Base-by-base conservation (phyloP, 2,113 vertebrate genomes). In the Miniopterus natalensis region DNA sequence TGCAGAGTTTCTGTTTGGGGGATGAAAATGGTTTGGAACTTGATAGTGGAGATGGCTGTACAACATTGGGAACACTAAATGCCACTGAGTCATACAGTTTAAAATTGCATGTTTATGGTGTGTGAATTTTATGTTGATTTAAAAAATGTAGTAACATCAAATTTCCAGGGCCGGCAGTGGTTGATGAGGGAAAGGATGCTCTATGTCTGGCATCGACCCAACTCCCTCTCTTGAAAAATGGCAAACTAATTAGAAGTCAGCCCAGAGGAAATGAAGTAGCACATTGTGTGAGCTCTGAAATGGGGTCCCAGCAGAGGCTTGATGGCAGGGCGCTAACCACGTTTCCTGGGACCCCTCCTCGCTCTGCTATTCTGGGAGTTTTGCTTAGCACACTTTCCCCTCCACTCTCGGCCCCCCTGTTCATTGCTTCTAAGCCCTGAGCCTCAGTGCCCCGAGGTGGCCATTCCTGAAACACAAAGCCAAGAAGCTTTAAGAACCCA, bases 1-100 rank as follows among this genome's bases (percentile, higher is more conserved):
- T 7, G 7, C n/a, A 29, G 36, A 15, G 2, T 27, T 88, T 84
- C 36, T 21, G 80, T 31, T 23, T 61, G 36, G 78, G 42, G 6
- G 2, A 61, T 8, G 11, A 68, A 73, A 65, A 74, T 11, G n/a
- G 25, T 51, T 84, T 91, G 15, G 63, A 84, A 57, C 8, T n/a
- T 27, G 59, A 59, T 3, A 1, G 5, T n/a, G 61, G 29, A 10
- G 49, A 45, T 40, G 36, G 29, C 6, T 53, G 53, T 11, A 47
- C 1, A 13, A 17, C 36, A 29, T 2, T 5, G 29, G 51, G 49
- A 63, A 18, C 17, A 17, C 25, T 47, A 63, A 91, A 51, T 9
- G 45, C 45, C 57, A 57, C 36, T 6, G 7, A 73, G 3, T 0
- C 7, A 2, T 17, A 31, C 1, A 6, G 42, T 55, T 90, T 63